Evolutionary conservation across 2,888 invertebrate genomes (phyloP).

Genomic region (Syrphus vitripennis): DNA sequence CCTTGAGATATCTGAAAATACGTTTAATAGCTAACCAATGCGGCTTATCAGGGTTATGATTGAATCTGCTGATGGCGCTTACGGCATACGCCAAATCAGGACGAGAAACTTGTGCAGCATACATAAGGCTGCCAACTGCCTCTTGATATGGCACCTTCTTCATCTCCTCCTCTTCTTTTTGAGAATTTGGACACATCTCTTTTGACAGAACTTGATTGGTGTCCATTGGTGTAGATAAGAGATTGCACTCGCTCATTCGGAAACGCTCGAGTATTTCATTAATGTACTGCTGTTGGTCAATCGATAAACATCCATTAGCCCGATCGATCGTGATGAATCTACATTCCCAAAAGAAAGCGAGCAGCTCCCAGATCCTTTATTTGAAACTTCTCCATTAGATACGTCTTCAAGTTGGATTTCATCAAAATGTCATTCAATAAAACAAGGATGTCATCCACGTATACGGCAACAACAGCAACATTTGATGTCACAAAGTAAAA

Average conservation of each 20-base stretch:
- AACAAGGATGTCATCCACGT: conserved; percentile 55
- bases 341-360: conserved; percentile 36
- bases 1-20: conserved; percentile 55
- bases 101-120: conserved; percentile 43
- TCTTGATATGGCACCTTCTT: conserved; percentile 41
- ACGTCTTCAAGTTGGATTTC: conserved; percentile 34
- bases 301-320: neutral
- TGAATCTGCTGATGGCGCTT: conserved; percentile 64
- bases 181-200: conserved; percentile 38
- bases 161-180: conserved; percentile 32
- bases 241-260: conserved; percentile 47
- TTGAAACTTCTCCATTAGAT: conserved; percentile 35
- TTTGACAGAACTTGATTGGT: conserved; percentile 37
- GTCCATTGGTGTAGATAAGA: conserved; percentile 43
- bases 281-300: conserved; percentile 39
- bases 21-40: conserved; percentile 71
- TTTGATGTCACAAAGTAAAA: conserved; percentile 29
- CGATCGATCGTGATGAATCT: conserved; percentile 35
- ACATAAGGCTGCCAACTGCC: conserved; percentile 24
- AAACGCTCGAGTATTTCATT: conserved; percentile 40
- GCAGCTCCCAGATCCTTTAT: conserved; percentile 50
- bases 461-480: conserved; percentile 49
- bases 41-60: conserved; percentile 51
- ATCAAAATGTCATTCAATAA: conserved; percentile 32
- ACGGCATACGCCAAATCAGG: conserved; percentile 71